Evolutionary conservation across 2,888 invertebrate genomes (phyloP).

Genomic region (Cerceris ruficornis): DNA sequence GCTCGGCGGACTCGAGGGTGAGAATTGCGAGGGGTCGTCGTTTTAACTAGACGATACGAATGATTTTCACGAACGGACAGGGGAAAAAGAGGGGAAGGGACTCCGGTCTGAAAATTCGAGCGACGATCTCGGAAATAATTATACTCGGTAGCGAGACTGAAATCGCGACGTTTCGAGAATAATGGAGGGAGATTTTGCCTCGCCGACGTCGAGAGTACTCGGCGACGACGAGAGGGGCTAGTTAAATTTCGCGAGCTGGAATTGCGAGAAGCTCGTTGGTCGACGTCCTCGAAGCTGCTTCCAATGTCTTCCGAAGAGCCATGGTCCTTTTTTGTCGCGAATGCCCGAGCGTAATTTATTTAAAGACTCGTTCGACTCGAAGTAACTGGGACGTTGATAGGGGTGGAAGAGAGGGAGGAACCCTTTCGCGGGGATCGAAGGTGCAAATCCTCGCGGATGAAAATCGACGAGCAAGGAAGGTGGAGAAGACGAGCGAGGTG

Average conservation of each 20-base stretch:
- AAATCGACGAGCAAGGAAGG: background rate
- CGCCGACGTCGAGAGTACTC: background rate
- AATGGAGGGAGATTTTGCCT: background rate
- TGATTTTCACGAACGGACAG: too few relatives aligned
- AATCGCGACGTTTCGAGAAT: background rate
- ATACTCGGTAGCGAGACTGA: background rate
- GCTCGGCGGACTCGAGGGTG: background rate
- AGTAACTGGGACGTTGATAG: too few relatives aligned
- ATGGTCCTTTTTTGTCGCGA: too few relatives aligned
- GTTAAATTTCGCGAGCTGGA: background rate
- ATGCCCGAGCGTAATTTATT: background rate
- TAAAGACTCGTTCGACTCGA: too few relatives aligned
- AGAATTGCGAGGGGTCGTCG: too few relatives aligned
- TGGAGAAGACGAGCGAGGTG: conserved; percentile 1
- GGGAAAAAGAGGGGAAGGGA: too few relatives aligned
- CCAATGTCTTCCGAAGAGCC: too few relatives aligned
- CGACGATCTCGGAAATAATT: background rate
- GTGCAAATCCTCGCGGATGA: background rate
- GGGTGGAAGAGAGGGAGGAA: too few relatives aligned
- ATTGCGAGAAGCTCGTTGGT: too few relatives aligned
- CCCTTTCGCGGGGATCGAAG: background rate
- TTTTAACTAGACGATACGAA: too few relatives aligned
- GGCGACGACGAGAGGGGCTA: background rate
- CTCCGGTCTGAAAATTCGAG: background rate
- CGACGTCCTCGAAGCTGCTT: too few relatives aligned